A percentile compares a stretch with the other conserved stretches of the same genome.
These are phyloP conservation scores for Chalcis sispes DNA, from an alignment of 2,888 invertebrate genomes.

Conservation along the genomic window DNA sequence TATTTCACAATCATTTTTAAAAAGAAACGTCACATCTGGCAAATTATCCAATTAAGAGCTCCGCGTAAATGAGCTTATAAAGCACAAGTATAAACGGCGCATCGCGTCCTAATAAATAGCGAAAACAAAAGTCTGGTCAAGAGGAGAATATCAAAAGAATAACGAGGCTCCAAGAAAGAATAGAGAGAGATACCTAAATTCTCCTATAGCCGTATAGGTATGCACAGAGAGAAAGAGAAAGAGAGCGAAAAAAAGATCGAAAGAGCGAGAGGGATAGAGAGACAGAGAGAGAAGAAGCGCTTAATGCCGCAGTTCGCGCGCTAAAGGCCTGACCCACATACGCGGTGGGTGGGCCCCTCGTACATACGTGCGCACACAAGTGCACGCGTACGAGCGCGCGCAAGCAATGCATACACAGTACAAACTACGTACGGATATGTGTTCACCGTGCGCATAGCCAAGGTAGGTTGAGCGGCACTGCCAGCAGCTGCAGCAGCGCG, in stretches of 20 bases:
- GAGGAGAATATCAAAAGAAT: constrained; percentile 13
- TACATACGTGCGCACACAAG: constrained; percentile 28
- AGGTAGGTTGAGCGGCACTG: constrained; percentile 66
- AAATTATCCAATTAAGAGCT: background rate
- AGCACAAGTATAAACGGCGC: constrained; percentile 2
- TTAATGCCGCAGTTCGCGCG: constrained; percentile 17
- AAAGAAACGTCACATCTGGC: too few relatives aligned
- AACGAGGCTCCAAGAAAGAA: background rate
- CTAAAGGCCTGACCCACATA: constrained; percentile 60
- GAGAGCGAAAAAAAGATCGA: constrained; percentile 5
- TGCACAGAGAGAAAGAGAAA: constrained; percentile 11
- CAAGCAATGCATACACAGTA: background rate
- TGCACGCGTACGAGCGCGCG: constrained; percentile 28
- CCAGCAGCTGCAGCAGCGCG: too few relatives aligned
- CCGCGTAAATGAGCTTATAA: background rate
- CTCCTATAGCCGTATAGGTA: too few relatives aligned
- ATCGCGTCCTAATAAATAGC: constrained; percentile 38
- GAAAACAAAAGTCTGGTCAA: constrained; percentile 16
- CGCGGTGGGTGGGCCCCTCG: constrained; percentile 58
- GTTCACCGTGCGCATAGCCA: background rate
- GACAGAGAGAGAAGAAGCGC: constrained; percentile 24
- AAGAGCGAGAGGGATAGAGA: background rate
- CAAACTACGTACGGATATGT: background rate
- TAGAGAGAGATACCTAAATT: too few relatives aligned
- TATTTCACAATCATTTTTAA: too few relatives aligned